phyloP scores from a whole-genome alignment of 1,140 invertebrate species.

The Riptortus pedestris region DNA sequence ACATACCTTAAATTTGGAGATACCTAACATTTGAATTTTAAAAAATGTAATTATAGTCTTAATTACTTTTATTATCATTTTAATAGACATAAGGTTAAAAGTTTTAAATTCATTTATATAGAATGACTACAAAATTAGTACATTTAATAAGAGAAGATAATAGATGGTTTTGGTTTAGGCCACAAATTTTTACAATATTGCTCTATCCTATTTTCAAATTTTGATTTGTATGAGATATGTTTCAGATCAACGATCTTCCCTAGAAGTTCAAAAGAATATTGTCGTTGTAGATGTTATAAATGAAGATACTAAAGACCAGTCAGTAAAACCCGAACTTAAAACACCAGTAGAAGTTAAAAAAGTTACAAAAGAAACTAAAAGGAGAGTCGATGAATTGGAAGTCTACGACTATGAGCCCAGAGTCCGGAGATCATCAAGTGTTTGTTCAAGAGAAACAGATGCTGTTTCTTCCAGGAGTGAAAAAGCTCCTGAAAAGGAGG shows the following conservation, averaged over 20 bases:
- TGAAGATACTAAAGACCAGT: conserved; percentile 20
- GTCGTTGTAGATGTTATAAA: conserved; percentile 27
- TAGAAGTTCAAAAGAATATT: conserved; percentile 16
- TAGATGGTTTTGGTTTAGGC: too few relatives aligned
- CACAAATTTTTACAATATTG: too few relatives aligned
- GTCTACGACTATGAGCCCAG: conserved; percentile 14
- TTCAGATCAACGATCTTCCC: conserved; percentile 2
- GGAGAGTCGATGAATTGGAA: neutral
- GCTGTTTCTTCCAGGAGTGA: neutral
- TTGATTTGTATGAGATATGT: too few relatives aligned
- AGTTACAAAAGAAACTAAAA: neutral
- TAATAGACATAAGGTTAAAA: too few relatives aligned
- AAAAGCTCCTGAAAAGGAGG: neutral
- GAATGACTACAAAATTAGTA: too few relatives aligned
- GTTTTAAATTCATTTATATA: too few relatives aligned
- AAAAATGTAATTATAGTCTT: too few relatives aligned
- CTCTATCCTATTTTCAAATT: too few relatives aligned
- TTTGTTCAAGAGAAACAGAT: neutral
- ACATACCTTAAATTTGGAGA: too few relatives aligned
- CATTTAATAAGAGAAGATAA: too few relatives aligned
- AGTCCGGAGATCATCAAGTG: conserved; percentile 6
- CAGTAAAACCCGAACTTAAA: neutral
- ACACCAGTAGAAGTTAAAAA: conserved; percentile 1
- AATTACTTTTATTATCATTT: neutral
- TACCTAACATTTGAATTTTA: too few relatives aligned